Evolutionary conservation across 2,888 invertebrate species (phyloP), one percentile per base, ranked within the genome.

Genomic region (Leistus spinibarbis): DNA sequence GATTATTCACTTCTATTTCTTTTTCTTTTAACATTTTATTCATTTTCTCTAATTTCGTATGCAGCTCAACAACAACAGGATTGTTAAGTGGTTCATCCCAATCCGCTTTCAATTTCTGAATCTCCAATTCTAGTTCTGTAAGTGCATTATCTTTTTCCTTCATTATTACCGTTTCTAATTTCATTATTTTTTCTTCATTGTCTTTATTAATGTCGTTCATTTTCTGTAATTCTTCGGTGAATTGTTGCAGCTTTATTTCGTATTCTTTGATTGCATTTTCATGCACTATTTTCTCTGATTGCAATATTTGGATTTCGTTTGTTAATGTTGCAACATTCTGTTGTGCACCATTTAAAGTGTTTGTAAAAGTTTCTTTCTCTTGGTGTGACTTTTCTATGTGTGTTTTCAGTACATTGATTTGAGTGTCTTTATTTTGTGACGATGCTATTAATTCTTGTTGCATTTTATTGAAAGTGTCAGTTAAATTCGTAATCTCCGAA

Each of bases 141-240:
- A 68, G 66, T 4, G 73, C 66, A 62, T n/a, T 40, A 73, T 77
- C 69, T 65, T 78, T 77, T 63, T 75, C 76, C 57, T 69, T 76
- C 5, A 5, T 40, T 17, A 69, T 5, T 13, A 77, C 40, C 71
- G 76, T 79, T 74, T 64, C 63, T 66, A 77, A 20, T 54, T 75
- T 17, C 54, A 17, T 72, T 72, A 53, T 71, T 77, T 70, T 78
- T 78, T 68, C 22, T 76, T 76, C 60, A 66, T 70, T 70, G 69
- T 53, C 77, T 72, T 20, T 72, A 13, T 54, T 20, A 54, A 40
- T 76, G 40, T 76, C 71, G 57, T 60, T 74, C 60, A n/a, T 73
- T 62, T 80, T 78, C 40, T 78, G 77, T 54, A 81, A 76, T 68
- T 82, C 79, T 16, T 77, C 77, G 22, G 79, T 77, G 3, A 80